Conservation (phyloP, 2,797 vertebrate genomes). For the Eulemur albifrons region DNA sequence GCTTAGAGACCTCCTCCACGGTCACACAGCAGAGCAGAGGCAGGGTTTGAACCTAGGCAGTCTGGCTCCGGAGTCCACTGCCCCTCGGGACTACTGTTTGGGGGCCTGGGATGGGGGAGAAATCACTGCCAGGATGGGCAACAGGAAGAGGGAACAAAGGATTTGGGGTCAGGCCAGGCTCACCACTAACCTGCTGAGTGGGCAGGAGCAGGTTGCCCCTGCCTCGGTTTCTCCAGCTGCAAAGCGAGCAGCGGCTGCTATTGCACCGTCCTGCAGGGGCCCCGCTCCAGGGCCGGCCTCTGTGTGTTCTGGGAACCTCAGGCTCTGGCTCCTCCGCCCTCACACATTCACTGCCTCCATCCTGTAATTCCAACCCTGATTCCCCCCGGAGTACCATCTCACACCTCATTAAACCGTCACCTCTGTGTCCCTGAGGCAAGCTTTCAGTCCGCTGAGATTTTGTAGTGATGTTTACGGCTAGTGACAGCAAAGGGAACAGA, state of each 20-base stretch:
- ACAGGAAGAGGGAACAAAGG: neutral
- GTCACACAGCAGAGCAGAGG: neutral
- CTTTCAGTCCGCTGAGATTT: neutral
- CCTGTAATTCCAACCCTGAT: neutral
- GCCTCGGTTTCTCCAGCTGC: neutral
- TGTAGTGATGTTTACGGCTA: neutral
- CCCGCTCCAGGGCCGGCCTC: neutral
- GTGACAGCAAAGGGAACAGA: neutral
- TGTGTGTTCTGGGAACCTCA: neutral
- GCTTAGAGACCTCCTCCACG: neutral
- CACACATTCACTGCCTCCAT: neutral
- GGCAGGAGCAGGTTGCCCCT: too few species aligned
- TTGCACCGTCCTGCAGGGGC: rapidly evolving
- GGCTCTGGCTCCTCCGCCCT: neutral
- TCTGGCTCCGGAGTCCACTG: neutral
- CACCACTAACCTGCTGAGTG: neutral
- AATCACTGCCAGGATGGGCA: neutral
- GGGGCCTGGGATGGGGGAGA: neutral
- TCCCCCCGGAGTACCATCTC: neutral
- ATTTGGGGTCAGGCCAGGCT: neutral
- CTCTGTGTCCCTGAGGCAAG: neutral
- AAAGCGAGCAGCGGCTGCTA: neutral
- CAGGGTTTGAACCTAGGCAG: neutral
- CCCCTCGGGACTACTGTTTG: neutral
- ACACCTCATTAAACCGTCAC: neutral